Conservation (phyloP, 2,888 invertebrate species). For the Vanessa cardui region DNA sequence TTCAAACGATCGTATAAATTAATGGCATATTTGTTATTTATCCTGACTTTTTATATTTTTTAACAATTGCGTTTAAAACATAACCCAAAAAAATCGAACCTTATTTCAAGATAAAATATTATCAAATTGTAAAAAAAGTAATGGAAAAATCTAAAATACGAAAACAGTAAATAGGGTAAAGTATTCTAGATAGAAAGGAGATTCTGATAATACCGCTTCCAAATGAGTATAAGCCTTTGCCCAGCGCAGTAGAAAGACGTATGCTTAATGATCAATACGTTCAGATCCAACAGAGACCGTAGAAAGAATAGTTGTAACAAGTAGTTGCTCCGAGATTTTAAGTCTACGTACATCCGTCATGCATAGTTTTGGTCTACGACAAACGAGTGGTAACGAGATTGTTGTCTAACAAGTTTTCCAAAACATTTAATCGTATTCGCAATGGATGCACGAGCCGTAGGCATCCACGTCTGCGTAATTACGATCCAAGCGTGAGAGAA, state of each 20-base stretch:
- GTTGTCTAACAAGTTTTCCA: slow-evolving; percentile 47
- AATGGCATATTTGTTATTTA: background rate
- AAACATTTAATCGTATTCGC: slow-evolving; percentile 52
- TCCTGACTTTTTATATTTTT: background rate
- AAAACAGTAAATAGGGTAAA: background rate
- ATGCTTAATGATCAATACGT: slow-evolving; percentile 1
- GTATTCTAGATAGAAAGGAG: slow-evolving; percentile 5
- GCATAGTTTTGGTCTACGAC: slow-evolving; percentile 3
- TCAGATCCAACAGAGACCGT: slow-evolving; percentile 3
- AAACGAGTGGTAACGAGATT: slow-evolving; percentile 26
- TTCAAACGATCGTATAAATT: background rate
- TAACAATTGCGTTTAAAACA: background rate
- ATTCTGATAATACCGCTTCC: slow-evolving; percentile 6
- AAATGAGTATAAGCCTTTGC: slow-evolving; percentile 10
- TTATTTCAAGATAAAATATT: background rate
- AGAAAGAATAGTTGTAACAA: background rate
- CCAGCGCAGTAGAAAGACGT: background rate
- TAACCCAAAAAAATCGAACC: no score
- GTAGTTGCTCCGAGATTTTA: background rate
- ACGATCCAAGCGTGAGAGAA: slow-evolving; percentile 70
- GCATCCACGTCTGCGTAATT: slow-evolving; percentile 67
- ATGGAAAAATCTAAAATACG: background rate
- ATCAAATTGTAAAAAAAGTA: background rate
- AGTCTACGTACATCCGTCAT: background rate
- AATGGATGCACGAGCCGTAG: slow-evolving; percentile 59